Percentiles rank a stretch among this genome's conserved stretches.
These are phyloP conservation scores for Pitta sordida DNA, from an alignment of 2,113 vertebrate genomes.

Conservation along the genomic window DNA sequence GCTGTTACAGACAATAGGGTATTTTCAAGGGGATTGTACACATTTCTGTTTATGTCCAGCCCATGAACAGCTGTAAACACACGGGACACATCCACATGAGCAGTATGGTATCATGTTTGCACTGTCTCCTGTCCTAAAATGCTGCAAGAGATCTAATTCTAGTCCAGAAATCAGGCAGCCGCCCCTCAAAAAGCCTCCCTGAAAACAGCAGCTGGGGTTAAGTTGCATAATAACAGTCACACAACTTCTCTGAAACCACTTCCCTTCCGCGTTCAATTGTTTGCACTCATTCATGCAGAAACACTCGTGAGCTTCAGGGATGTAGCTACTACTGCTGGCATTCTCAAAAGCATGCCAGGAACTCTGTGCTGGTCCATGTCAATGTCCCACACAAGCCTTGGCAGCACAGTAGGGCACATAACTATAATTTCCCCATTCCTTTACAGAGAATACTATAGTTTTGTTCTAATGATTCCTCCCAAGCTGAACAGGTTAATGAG, in stretches of 20 bases:
- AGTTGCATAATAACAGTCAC: background rate
- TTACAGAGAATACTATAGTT: background rate
- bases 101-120: background rate
- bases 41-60: background rate
- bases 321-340: background rate
- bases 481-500: background rate
- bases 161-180: background rate
- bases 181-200: background rate
- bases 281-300: constrained; percentile 32
- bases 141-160: background rate
- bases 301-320: background rate
- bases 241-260: background rate
- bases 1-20: background rate
- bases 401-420: background rate
- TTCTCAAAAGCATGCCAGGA: background rate
- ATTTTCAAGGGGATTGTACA: background rate
- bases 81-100: background rate
- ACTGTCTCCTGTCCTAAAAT: background rate
- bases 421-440: background rate
- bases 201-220: background rate
- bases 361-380: background rate
- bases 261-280: background rate
- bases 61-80: background rate
- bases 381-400: background rate
- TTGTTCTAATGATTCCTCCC: background rate